These are phyloP conservation scores for Epicampocera succincta DNA, from an alignment of 2,888 invertebrate genomes.

Conservation along the genomic window DNA sequence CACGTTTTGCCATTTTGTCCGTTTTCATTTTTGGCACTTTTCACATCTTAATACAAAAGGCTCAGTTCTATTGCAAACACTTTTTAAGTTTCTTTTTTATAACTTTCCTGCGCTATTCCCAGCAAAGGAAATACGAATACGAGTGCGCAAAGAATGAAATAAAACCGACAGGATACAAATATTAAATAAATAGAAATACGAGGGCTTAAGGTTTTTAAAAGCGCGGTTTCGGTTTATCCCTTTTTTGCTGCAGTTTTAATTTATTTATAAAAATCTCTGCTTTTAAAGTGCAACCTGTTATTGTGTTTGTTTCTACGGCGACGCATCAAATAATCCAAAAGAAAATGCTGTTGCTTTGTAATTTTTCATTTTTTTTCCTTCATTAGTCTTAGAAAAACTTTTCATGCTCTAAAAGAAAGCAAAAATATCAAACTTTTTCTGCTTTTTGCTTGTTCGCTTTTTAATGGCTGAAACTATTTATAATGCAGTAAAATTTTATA, in stretches of 20 bases:
- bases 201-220: neutral
- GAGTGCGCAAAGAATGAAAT: neutral
- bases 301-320: neutral
- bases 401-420: constrained; percentile 39
- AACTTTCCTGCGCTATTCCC: neutral
- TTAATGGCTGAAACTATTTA: constrained; percentile 34
- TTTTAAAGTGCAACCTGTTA: constrained; percentile 11
- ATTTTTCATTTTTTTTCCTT: constrained; percentile 12
- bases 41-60: constrained; percentile 50
- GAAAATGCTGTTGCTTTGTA: neutral
- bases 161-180: neutral
- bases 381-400: constrained; percentile 42
- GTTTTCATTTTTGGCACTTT: constrained; percentile 65
- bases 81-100: neutral
- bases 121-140: constrained; percentile 27
- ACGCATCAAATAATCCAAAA: neutral
- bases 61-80: constrained; percentile 16
- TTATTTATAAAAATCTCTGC: constrained; percentile 1
- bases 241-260: neutral
- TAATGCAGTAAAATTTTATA: constrained; percentile 52
- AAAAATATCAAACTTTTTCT: constrained; percentile 32
- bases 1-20: constrained; percentile 68
- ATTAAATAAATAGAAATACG: neutral
- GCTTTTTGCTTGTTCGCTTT: constrained; percentile 8
- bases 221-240: neutral